Base-by-base conservation (phyloP, 1,140 invertebrate species). In the Caenorhabditis brenneri region DNA sequence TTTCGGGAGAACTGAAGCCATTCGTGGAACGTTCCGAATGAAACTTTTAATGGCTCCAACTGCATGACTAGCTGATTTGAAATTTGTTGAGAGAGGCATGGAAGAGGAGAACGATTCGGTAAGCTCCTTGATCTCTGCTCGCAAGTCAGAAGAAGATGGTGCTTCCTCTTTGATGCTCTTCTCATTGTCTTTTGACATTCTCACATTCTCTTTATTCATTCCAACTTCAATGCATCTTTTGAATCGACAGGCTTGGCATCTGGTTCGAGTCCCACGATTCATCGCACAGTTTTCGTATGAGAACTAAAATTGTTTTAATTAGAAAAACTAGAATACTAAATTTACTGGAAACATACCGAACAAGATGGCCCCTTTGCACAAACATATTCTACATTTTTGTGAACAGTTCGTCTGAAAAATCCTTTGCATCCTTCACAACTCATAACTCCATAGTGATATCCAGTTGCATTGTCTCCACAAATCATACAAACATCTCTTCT, bases 401-500 rank as follows among this genome's bases (percentile, higher is more conserved):
- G 36, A 16, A 74, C 65, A 24, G 15, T 74, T 22, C 65, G 33
- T 46, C 65, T 46, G 65, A 74, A 74, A 24, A 74, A 74, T 24
- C 65, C 65, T 91, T 93, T 93, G 89, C 93, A 93, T 6, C 93
- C 93, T 88, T 93, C 93, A 85, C 93, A 93, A 10, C 93, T 93
- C 33, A 93, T 93, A 5, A 93, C 93, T 7, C 93, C 93, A 87
- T 94, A 94, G 86, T 94, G 93, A 87, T 93, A 93, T 5, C 93
- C 93, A 0, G 93, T 93, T 1, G 93, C 93, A 86, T 93, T 93
- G 88, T 94, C 93, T 4, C 93, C 92, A 89, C 93, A 93, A 24
- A 94, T 94, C 89, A 93, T 93, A 90, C 88, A 97, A 15, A 15
- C 12, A 42, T 74, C 65, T 46, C 36, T 42, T 74, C n/a, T 74